Conservation (phyloP, 2,888 invertebrate genomes). For the Clistopyga incitator region DNA sequence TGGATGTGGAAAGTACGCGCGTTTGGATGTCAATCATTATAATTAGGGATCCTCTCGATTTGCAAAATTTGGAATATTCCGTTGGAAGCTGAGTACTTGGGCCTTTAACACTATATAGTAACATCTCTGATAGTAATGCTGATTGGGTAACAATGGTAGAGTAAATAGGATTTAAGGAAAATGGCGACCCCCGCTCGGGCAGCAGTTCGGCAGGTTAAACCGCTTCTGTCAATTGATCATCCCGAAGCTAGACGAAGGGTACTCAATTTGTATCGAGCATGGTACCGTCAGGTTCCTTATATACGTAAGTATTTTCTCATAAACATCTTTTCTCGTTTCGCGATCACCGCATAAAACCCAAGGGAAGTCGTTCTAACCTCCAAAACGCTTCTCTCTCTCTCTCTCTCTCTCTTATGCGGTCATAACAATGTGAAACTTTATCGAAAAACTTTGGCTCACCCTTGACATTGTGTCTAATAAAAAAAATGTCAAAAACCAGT, state of each 20-base stretch:
- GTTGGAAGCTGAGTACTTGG: too few species aligned
- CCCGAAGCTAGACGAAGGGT: constrained; percentile 93
- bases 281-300: constrained; percentile 96
- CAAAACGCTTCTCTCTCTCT: constrained; percentile 36
- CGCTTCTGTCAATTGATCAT: constrained; percentile 92
- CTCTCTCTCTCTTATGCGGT: too few species aligned
- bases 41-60: too few species aligned
- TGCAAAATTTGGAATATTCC: too few species aligned
- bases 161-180: constrained; percentile 61
- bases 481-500: too few species aligned
- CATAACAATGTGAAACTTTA: neutral
- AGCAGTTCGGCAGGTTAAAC: constrained; percentile 90
- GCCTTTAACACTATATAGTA: too few species aligned
- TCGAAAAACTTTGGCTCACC: too few species aligned
- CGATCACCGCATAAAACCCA: constrained; percentile 70
- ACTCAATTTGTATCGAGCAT: constrained; percentile 95
- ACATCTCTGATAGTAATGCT: too few species aligned
- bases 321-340: constrained; percentile 18
- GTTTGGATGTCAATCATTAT: too few species aligned
- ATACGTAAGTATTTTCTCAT: constrained; percentile 88
- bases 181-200: constrained; percentile 85
- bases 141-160: neutral
- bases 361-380: constrained; percentile 74
- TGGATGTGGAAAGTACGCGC: too few species aligned
- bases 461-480: too few species aligned